Percentiles rank a stretch among this genome's conserved stretches.
Evolutionary conservation across 2,797 vertebrate species (phyloP).

Genomic region (Cetoscarus ocellatus): DNA sequence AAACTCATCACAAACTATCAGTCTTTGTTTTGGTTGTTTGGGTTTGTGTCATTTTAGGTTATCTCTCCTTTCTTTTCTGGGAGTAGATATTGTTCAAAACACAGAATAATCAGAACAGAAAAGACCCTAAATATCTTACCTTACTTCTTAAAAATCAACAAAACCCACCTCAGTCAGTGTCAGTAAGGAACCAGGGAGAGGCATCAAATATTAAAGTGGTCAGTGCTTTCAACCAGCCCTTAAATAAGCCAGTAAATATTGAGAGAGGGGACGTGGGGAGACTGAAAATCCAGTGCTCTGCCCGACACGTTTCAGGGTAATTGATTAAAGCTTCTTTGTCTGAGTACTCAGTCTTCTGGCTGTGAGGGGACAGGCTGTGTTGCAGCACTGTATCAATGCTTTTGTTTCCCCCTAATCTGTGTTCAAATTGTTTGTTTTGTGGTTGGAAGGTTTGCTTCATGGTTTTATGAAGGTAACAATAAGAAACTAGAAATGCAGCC

Average conservation of each 20-base stretch:
- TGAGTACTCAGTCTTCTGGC: conserved; percentile 42
- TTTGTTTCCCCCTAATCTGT: conserved; percentile 49
- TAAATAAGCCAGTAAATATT: conserved; percentile 64
- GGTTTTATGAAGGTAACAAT: neutral
- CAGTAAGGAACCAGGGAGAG: conserved; percentile 14
- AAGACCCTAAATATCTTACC: conserved; percentile 5
- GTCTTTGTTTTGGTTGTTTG: neutral
- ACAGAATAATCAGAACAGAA: conserved; percentile 16
- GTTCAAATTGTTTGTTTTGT: conserved; percentile 39
- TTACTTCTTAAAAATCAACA: conserved; percentile 20
- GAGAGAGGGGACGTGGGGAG: conserved; percentile 37
- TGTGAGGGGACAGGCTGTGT: conserved; percentile 42
- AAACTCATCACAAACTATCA: conserved; percentile 7
- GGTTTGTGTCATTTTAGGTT: no score
- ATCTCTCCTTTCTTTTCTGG: conserved; percentile 8
- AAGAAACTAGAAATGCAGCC: neutral
- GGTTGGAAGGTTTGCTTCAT: conserved; percentile 11
- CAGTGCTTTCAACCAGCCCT: conserved; percentile 56
- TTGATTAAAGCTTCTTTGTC: conserved; percentile 70
- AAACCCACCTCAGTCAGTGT: conserved; percentile 15
- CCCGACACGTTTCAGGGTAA: conserved; percentile 67
- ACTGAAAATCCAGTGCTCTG: conserved; percentile 54
- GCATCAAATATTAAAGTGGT: conserved; percentile 62
- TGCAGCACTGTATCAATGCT: conserved; percentile 35
- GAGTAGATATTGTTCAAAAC: neutral